These are phyloP conservation scores for Paratrypauchen microcephalus DNA, from an alignment of 2,797 vertebrate species.

Conservation along the genomic window DNA sequence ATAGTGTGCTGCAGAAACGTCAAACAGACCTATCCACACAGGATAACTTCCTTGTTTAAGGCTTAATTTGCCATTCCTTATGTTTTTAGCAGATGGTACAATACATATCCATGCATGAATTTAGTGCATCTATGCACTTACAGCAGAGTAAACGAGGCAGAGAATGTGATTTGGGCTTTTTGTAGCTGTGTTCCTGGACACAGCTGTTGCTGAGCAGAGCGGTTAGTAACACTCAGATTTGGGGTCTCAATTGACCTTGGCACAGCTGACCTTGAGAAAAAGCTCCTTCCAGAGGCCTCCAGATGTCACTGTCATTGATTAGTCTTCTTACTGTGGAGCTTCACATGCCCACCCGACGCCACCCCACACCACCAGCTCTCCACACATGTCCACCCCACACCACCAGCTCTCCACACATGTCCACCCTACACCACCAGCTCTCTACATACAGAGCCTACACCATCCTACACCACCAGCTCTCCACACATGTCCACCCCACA, in stretches of 20 bases:
- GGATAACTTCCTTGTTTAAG: conserved; percentile 71
- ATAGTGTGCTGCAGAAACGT: conserved; percentile 78
- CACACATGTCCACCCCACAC: too few species aligned
- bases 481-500: too few species aligned
- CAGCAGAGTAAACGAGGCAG: conserved; percentile 22
- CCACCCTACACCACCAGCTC: too few species aligned
- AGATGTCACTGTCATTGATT: conserved; percentile 60
- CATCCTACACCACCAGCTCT: too few species aligned
- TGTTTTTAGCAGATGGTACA: conserved; percentile 21
- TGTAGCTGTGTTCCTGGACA: conserved; percentile 29
- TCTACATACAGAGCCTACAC: too few species aligned
- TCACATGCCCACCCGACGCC: conserved; percentile 10
- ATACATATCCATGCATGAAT: conserved; percentile 19
- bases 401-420: too few species aligned
- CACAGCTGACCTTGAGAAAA: conserved; percentile 68
- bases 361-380: not conserved
- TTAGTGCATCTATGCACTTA: conserved; percentile 19
- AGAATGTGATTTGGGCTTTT: conserved; percentile 26
- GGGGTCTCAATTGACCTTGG: conserved; percentile 62
- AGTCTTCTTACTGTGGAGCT: conserved; percentile 48
- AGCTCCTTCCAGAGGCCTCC: conserved; percentile 56
- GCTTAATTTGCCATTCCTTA: conserved; percentile 42
- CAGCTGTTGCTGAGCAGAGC: conserved; percentile 59
- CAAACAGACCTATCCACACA: conserved; percentile 69
- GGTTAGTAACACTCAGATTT: conserved; percentile 52